Conservation (phyloP, 2,113 vertebrate species). For the Atrichornis clamosus region DNA sequence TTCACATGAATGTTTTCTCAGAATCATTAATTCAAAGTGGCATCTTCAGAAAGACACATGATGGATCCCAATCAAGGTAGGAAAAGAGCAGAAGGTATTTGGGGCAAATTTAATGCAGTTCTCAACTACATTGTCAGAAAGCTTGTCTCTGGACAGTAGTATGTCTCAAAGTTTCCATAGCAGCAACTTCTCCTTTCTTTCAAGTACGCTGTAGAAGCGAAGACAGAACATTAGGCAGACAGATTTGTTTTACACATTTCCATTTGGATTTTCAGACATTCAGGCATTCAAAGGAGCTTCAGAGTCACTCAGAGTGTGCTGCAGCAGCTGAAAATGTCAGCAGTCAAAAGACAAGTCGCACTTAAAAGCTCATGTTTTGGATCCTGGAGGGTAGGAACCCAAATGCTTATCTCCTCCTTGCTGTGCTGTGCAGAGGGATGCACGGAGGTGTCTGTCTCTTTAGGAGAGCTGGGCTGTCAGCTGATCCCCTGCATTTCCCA, state of each 20-base stretch:
- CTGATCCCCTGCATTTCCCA: neutral
- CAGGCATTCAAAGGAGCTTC: neutral
- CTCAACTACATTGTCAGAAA: neutral
- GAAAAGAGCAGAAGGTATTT: neutral
- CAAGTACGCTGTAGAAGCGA: neutral
- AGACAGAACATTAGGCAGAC: neutral
- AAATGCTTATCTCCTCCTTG: neutral
- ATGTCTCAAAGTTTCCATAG: neutral
- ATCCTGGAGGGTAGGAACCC: neutral
- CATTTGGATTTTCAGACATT: neutral
- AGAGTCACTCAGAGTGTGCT: neutral
- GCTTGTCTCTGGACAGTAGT: neutral
- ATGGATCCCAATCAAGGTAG: neutral
- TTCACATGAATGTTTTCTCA: neutral
- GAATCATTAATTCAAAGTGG: neutral
- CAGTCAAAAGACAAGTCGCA: neutral
- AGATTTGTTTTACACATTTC: neutral
- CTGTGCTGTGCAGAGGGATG: neutral
- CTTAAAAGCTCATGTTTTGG: neutral
- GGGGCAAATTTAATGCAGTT: neutral
- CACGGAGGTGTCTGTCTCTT: neutral
- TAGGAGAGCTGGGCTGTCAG: neutral
- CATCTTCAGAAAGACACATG: neutral
- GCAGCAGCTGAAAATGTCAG: slow-evolving; percentile 13
- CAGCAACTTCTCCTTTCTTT: neutral